Evolutionary conservation across 2,888 invertebrate genomes (phyloP), one percentile per base, ranked within the genome.

Genomic region (Agrochola macilenta): DNA sequence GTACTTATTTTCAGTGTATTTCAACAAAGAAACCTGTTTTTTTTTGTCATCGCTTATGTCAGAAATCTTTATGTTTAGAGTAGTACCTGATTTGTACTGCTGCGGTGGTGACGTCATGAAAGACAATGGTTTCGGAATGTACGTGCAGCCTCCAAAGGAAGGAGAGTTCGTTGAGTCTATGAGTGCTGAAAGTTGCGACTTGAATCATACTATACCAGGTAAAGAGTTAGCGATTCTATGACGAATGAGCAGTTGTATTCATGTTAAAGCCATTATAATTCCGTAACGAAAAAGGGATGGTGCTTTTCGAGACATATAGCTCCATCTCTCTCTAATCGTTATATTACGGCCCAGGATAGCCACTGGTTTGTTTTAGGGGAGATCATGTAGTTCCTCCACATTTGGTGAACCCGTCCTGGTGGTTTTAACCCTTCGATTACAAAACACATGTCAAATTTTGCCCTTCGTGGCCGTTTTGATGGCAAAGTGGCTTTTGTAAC

Each of bases 61-160:
- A 61, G 5, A 63, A 5, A 30, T 58, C 30, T 35, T 63, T 26
- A 2, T 83, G 65, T 78, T 12, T 85, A 97, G 97, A 74, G 94
- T 97, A 74, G 95, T 97, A 17, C 95, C 97, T 0, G 94, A 95
- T 35, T 94, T 97, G 76, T 97, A 96, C 93, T 97, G 97, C 88
- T 96, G 97, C 76, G 97, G 97, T 23, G 97, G 97, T 12, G 97
- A 97, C 87, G 97, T 97, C 35, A 91, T 92, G 0, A 97, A 97
- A 80, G 97, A 97, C 85, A 97, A 97, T 86, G 97, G 97, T 1
- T 96, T 94, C 69, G 97, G 97, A 1, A 96, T 95, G 79, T 96
- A 94, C 85, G 86, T 97, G 0, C 96, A 96, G 49, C 95, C 46
- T 11, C 4, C 26, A 14, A 14, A 20, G 97, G 95, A 0, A 89